phyloP scores from a whole-genome alignment of 92 coral and sea anemone species.

The Heliopora coerulea region DNA sequence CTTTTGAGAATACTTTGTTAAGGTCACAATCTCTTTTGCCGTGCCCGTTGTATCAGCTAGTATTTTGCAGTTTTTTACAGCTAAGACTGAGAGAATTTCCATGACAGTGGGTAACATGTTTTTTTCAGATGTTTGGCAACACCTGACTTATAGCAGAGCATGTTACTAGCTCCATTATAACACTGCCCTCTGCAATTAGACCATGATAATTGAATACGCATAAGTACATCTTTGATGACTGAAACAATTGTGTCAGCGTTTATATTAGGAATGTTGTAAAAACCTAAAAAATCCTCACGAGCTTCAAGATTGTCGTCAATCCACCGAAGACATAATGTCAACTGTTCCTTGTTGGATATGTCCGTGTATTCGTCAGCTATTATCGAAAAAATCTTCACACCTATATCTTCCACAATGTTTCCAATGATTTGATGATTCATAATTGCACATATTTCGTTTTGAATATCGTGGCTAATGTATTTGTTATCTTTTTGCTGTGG shows the following conservation, averaged over 20 bases:
- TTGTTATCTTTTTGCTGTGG: constrained; percentile 21
- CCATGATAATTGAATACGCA: constrained; percentile 22
- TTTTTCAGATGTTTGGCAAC: constrained; percentile 42
- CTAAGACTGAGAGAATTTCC: constrained; percentile 20
- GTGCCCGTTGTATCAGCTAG: constrained; percentile 45
- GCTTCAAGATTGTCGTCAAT: too few relatives aligned
- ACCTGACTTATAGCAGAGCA: constrained; percentile 40
- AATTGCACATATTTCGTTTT: constrained; percentile 31
- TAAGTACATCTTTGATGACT: constrained; percentile 26
- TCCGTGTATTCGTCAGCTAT: too few relatives aligned
- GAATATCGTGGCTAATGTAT: too few relatives aligned
- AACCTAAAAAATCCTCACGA: constrained; percentile 51
- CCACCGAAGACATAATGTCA: constrained; percentile 55
- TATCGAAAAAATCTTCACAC: too few relatives aligned
- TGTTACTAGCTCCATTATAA: constrained; percentile 52
- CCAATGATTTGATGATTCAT: constrained; percentile 35
- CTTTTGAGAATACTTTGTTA: too few relatives aligned
- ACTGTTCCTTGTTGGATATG: constrained; percentile 44
- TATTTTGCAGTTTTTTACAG: constrained; percentile 36
- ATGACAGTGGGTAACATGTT: constrained; percentile 37
- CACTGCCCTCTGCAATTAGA: constrained; percentile 44
- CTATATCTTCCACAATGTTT: constrained; percentile 32
- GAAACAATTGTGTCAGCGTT: too few relatives aligned
- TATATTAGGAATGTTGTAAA: constrained; percentile 48
- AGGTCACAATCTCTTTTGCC: constrained; percentile 41